Base-by-base conservation (phyloP, 2,113 vertebrate species). In the Burhinus oedicnemus region DNA sequence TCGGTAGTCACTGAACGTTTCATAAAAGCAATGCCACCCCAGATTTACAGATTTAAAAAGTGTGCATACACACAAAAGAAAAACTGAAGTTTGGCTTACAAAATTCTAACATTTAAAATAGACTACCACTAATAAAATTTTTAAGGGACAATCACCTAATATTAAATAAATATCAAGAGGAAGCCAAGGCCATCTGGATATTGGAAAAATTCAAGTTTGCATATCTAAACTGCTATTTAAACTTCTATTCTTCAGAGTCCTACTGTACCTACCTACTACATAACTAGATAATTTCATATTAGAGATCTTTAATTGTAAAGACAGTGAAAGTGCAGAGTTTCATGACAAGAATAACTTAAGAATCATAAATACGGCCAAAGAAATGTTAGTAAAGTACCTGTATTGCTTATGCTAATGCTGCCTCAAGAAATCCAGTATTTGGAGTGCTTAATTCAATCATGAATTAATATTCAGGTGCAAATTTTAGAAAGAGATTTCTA, bases 221-320 rank as follows among this genome's bases (percentile, higher is more conserved):
- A 6, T 52, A 91, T 47, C 32, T 57, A 26, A 86, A 55, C 40
- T 38, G 34, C 16, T 79, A 29, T 62, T 75, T 51, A 55, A 96
- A 80, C 15, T 42, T 26, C 22, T 78, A 2, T 38, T 89, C 57
- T 49, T 84, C 44, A 70, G n/a, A 86, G 47, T 51, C 20, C 40
- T 83, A 38, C 30, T 52, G 40, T 23, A 23, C 14, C 32, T 40
- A 68, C 12, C 4, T 55, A 29, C 15, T 19, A 64, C 0, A 0
- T n/a, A 83, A 47, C 38, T n/a, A 68, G 16, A 14, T 30, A 27
- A 88, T 16, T 87, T 62, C 15, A 17, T 52, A 77, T 23, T 30
- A 54, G 21, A 79, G 2, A 51, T 75, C 70, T 84, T 62, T 45
- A 66, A 45, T 32, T 45, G 26, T 32, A 47, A 86, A 84, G 57